Base-by-base conservation (phyloP, 1,140 invertebrate genomes). In the Aphaenogaster rudis region DNA sequence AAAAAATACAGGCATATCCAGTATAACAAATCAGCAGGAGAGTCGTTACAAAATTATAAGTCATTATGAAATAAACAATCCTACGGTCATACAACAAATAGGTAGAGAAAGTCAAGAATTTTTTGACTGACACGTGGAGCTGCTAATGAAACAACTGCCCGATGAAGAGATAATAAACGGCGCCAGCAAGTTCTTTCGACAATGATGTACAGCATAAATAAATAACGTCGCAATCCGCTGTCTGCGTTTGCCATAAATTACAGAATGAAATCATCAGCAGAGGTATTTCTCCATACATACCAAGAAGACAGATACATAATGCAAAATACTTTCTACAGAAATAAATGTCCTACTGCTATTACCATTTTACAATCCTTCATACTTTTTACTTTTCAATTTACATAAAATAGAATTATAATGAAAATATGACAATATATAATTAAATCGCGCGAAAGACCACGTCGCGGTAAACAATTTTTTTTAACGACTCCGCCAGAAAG, bases 61-160 rank as follows among this genome's bases (percentile, higher is more conserved):
- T 64, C 17, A 61, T 82, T 71, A 36, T 13, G 67, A 77, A 84
- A 76, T 54, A 11, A 28, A 13, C 42, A 28, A 48, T 61, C 11
- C 28, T n/a, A 28, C 57, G 15, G 48, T 39, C 11, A 6, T 67
- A 21, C 0, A 21, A 5, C 39, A 63, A 39, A 54, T 11, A 61
- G 52, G 13, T 28, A 9, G 45, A 76, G 54, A 88, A 63, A 88
- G 71, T 77, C 86, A 88, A 77, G 86, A 71, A 85, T 86, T 88
- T 79, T 57, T 57, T 78, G 17, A 9, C 36, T 21, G 45, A 69
- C 52, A 77, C 69, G 39, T 71, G 61, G n/a, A 13, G 17, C 15
- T 21, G 15, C 9, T 2, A 61, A 21, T 7, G 21, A 74, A 71
- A 7, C 50, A 48, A 11, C 21, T 66, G 8, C 45, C 42, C 57